phyloP scores from a whole-genome alignment of 2,113 vertebrate species.

The Ptilonorhynchus violaceus region DNA sequence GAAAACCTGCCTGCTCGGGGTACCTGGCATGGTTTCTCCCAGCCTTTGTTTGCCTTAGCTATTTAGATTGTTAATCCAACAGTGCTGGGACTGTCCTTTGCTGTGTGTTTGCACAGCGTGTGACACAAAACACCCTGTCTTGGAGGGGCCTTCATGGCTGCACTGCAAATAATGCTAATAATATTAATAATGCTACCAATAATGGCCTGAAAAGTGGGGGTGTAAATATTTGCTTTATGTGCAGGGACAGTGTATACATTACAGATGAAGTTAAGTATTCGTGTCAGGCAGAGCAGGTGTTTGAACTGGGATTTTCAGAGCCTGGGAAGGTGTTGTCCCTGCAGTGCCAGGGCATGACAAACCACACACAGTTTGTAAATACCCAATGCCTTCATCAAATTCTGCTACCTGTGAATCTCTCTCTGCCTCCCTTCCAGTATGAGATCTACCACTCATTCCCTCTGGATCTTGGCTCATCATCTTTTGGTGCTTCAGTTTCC shows the following conservation, averaged over 20 bases:
- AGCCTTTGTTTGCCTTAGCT: not conserved
- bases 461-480: not conserved
- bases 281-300: not conserved
- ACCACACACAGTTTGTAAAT: not conserved
- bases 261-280: not conserved
- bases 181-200: not conserved
- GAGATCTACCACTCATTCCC: not conserved
- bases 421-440: not conserved
- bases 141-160: not conserved
- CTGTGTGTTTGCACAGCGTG: not conserved
- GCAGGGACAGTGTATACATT: not conserved
- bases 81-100: rapidly evolving
- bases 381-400: rapidly evolving
- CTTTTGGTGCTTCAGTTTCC: not conserved
- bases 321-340: not conserved
- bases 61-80: not conserved
- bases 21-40: not conserved
- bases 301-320: not conserved
- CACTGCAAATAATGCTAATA: not conserved
- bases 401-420: not conserved
- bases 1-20: not conserved
- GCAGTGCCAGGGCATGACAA: not conserved
- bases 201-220: rapidly evolving
- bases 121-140: not conserved
- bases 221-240: slow-evolving; percentile 11